These are phyloP conservation scores for Caenorhabditis panamensis DNA, from an alignment of 2,888 invertebrate genomes.

Conservation along the genomic window DNA sequence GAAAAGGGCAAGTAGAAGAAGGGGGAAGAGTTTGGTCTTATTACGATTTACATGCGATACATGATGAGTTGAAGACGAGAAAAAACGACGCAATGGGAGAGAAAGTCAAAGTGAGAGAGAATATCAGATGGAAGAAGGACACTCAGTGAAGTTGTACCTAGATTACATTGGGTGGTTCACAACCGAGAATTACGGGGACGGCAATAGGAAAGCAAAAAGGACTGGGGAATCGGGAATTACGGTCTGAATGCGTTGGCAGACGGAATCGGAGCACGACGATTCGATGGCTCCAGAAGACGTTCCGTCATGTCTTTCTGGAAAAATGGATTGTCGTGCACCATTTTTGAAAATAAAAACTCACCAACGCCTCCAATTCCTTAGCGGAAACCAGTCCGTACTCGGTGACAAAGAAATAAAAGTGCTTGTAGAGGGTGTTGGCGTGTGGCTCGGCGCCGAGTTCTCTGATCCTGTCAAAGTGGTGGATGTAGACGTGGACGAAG, in stretches of 20 bases:
- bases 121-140: not conserved
- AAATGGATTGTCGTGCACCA: not conserved
- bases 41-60: conserved; percentile 45
- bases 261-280: conserved; percentile 59
- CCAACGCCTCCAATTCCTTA: conserved; percentile 90
- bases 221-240: not conserved
- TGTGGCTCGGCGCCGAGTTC: conserved; percentile 93
- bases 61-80: conserved; percentile 20
- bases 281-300: conserved; percentile 66
- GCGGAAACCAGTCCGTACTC: conserved; percentile 90
- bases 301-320: conserved; percentile 77
- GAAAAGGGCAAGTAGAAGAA: conserved; percentile 9
- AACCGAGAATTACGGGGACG: conserved; percentile 46
- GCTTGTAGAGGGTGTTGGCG: conserved; percentile 94
- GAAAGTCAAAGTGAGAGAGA: conserved; percentile 5
- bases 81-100: not conserved
- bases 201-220: not conserved
- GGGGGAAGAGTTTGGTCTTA: conserved; percentile 1
- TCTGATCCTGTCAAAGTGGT: conserved; percentile 92
- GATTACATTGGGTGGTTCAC: conserved; percentile 49
- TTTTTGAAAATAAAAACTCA: conserved; percentile 52
- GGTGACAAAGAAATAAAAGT: conserved; percentile 92
- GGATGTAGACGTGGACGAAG: conserved; percentile 94
- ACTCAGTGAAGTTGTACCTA: conserved; percentile 9
- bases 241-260: conserved; percentile 49